Base-by-base conservation (phyloP, 2,888 invertebrate species). In the Eupithecia insigniata region DNA sequence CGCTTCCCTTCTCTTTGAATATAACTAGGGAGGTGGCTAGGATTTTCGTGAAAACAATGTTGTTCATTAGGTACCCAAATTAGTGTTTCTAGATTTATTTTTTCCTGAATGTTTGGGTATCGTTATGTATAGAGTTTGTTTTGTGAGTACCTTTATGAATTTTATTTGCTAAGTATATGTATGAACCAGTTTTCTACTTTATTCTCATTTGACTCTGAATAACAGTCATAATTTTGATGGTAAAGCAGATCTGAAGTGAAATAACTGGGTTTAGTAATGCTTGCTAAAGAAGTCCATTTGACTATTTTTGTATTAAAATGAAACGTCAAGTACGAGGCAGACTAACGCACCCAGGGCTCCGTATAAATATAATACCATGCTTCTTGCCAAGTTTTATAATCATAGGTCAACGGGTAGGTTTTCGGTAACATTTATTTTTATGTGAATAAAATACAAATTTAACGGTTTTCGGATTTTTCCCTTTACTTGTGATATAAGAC, bases 1-100 rank as follows among this genome's bases (percentile, higher is more conserved):
- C 83, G 82, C 82, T 87, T 84, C 84, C 85, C 82, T 85, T 84
- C 83, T 83, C 82, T 83, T 81, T 76, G 79, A 82, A 83, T 82
- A 80, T 82, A 82, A 75, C 76, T 83, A 79, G 70, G 67, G 69
- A 43, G 39, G 64, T 62, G 32, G 30, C 34, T 39, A 32, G 26
- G 58, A 65, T 51, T 51, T 71, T 58, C 34, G 36, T 22, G 32
- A 64, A 36, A 64, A 36, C 36, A 64, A 64, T 36, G n/a, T 34
- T 32, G 46, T 43, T n/a, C n/a, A 18, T 0, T n/a, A n/a, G 10
- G 51, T 22, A 51, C 51, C 12, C 22, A 46, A 51, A 26, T 55
- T 55, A 55, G 55, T 12, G 22, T 55, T 22, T 14, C 22, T 51
- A 22, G 51, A 51, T 26, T 43, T 10, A 5, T 55, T 26, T 55